Conservation (phyloP, 2,797 vertebrate genomes). For the Cuculus canorus region DNA sequence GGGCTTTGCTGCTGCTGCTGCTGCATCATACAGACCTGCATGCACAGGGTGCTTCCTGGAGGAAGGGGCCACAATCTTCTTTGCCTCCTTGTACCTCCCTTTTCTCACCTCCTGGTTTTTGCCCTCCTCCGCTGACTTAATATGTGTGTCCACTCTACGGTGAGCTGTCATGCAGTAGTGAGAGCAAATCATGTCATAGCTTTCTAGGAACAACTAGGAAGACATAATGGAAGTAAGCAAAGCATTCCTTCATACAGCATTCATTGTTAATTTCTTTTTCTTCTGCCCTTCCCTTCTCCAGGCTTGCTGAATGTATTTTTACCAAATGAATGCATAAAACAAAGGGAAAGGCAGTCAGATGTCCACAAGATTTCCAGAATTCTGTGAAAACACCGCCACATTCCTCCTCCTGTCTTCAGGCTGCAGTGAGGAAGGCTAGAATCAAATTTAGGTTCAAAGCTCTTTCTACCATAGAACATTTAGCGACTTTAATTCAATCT, state of each 20-base stretch:
- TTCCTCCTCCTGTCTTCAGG: background rate
- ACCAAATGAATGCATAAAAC: background rate
- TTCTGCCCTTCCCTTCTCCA: background rate
- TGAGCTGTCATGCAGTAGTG: fast-evolving
- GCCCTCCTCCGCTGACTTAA: background rate
- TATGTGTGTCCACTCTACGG: fast-evolving
- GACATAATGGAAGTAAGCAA: background rate
- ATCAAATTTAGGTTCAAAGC: constrained; percentile 10
- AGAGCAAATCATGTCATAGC: background rate
- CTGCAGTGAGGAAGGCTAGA: background rate
- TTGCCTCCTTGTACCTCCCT: background rate
- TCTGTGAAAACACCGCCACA: background rate
- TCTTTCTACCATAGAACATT: background rate
- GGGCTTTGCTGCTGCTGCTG: background rate
- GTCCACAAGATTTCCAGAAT: background rate
- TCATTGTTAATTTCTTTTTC: background rate
- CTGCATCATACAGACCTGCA: background rate
- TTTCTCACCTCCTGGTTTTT: background rate
- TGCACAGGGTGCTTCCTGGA: background rate
- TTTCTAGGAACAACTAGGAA: background rate
- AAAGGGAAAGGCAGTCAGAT: background rate
- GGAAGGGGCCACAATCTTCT: background rate
- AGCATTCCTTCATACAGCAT: background rate
- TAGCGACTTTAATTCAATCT: constrained; percentile 1
- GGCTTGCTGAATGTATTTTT: background rate